Percentiles rank a stretch among this genome's conserved stretches.
These are phyloP conservation scores for Salvelinus fontinalis DNA, from an alignment of 2,113 vertebrate species.

Conservation along the genomic window DNA sequence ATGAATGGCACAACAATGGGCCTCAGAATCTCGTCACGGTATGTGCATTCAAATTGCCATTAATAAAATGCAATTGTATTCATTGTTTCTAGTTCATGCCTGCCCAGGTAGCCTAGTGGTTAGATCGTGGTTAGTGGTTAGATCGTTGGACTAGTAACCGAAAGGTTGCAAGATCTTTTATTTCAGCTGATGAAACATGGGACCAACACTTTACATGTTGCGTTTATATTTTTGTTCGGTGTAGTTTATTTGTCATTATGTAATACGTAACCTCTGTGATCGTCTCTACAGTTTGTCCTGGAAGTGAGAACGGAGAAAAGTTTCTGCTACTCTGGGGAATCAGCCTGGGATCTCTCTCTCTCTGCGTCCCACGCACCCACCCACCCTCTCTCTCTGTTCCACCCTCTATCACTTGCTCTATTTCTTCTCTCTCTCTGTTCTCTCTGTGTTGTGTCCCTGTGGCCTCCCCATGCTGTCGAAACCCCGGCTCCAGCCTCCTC, in stretches of 20 bases:
- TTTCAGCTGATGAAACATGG: no score
- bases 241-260: neutral
- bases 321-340: neutral
- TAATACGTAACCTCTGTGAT: neutral
- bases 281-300: neutral
- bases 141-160: no score
- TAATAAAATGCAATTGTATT: no score
- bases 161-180: no score
- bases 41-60: no score
- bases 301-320: neutral
- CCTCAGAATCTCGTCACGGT: no score
- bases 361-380: neutral
- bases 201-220: no score
- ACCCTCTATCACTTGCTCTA: neutral
- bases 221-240: no score
- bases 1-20: no score
- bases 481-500: conserved; percentile 19
- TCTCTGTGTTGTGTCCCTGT: conserved; percentile 11
- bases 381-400: neutral
- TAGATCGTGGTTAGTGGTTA: no score
- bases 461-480: conserved; percentile 1
- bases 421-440: conserved; percentile 4
- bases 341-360: neutral
- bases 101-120: no score
- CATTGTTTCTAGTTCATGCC: no score